Conservation (phyloP, 1,140 invertebrate genomes). For the Drosophila arawakana region DNA sequence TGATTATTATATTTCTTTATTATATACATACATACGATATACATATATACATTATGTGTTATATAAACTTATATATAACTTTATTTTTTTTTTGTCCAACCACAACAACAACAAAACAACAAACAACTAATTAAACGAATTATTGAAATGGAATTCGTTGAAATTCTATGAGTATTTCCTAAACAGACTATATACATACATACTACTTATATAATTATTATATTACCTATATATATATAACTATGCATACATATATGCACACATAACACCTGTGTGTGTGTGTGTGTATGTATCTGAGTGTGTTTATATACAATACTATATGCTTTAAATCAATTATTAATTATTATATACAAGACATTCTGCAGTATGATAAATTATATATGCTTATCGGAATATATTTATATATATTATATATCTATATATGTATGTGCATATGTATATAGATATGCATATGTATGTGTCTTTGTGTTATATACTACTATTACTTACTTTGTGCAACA, state of each 20-base stretch:
- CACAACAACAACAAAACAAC: slow-evolving; percentile 26
- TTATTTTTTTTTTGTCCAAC: slow-evolving; percentile 36
- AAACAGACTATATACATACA: slow-evolving; percentile 73
- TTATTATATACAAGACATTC: slow-evolving; percentile 78
- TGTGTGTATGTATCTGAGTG: slow-evolving; percentile 9
- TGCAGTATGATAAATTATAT: slow-evolving; percentile 80
- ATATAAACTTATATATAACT: slow-evolving; percentile 8
- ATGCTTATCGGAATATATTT: slow-evolving; percentile 74
- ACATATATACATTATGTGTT: slow-evolving; percentile 12
- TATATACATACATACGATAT: slow-evolving; percentile 50
- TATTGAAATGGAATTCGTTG: slow-evolving; percentile 49
- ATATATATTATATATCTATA: slow-evolving; percentile 52
- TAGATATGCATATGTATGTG: slow-evolving; percentile 27
- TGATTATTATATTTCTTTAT: slow-evolving; percentile 71
- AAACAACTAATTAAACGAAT: slow-evolving; percentile 47
- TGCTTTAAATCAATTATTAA: slow-evolving; percentile 82
- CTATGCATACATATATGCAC: background rate
- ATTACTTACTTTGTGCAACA: slow-evolving; percentile 52
- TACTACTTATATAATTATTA: slow-evolving; percentile 49
- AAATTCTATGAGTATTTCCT: slow-evolving; percentile 78
- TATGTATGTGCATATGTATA: slow-evolving; percentile 24
- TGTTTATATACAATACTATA: slow-evolving; percentile 55
- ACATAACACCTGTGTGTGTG: background rate
- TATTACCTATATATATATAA: slow-evolving; percentile 32
- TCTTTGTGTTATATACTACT: slow-evolving; percentile 52